A percentile compares a stretch with the other conserved stretches of the same genome.
phyloP scores from a whole-genome alignment of 2,113 vertebrate species.

The Illadopsis cleaveri region DNA sequence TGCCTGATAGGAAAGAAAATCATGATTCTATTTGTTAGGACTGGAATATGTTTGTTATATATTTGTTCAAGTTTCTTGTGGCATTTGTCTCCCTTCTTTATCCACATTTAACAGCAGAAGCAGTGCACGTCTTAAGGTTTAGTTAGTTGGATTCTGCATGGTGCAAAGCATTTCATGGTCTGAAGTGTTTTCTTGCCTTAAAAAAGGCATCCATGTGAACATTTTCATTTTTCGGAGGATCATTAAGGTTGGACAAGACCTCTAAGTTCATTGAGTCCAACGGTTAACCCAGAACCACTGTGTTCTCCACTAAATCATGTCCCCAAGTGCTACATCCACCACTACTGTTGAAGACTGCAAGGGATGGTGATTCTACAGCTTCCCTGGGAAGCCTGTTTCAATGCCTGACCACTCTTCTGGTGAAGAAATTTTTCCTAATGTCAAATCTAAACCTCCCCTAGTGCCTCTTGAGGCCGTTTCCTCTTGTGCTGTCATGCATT shows the following conservation, averaged over 20 bases:
- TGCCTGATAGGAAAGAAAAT: background rate
- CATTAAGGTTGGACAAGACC: background rate
- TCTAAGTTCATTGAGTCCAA: background rate
- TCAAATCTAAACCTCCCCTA: background rate
- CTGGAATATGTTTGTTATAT: background rate
- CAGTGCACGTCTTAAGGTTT: background rate
- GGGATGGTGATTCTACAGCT: background rate
- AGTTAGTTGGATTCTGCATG: background rate
- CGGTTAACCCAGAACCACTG: background rate
- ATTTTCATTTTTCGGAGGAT: background rate
- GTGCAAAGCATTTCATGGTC: background rate
- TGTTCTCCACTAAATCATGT: background rate
- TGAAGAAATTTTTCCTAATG: background rate
- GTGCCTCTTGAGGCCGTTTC: background rate
- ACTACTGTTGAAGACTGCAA: background rate
- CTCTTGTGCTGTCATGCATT: background rate
- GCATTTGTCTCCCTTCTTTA: background rate
- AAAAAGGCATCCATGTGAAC: background rate
- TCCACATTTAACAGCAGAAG: background rate
- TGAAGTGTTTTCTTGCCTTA: background rate
- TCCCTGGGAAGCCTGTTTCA: background rate
- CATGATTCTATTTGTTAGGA: background rate
- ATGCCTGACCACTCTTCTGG: background rate
- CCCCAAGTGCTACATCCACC: background rate
- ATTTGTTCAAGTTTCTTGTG: background rate